Conservation (phyloP, 2,113 vertebrate species). For the Maccullochella peelii region DNA sequence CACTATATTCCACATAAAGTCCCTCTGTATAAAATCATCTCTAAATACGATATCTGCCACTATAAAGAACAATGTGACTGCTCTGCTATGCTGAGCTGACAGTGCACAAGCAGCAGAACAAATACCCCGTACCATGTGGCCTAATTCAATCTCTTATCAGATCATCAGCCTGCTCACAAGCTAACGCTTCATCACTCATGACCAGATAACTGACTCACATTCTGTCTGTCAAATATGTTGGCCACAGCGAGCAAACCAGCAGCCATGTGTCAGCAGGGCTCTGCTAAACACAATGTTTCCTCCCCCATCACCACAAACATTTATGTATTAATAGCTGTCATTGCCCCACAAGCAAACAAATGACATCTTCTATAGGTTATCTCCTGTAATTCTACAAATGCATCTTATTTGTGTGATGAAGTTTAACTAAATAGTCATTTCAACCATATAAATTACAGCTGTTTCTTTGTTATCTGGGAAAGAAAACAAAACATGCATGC, state of each 20-base stretch:
- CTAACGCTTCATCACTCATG: slow-evolving; percentile 72
- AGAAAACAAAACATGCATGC: not conserved
- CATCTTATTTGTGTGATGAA: not conserved
- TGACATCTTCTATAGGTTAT: not conserved
- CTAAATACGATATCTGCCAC: not conserved
- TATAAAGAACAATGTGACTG: not conserved
- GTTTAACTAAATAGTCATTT: not conserved
- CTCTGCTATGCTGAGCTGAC: slow-evolving; percentile 6
- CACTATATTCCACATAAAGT: not conserved
- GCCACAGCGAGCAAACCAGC: slow-evolving; percentile 40
- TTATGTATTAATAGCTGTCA: slow-evolving; percentile 2
- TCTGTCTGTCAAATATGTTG: slow-evolving; percentile 67
- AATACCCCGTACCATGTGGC: slow-evolving; percentile 33
- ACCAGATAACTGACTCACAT: slow-evolving; percentile 62
- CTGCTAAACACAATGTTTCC: slow-evolving; percentile 21
- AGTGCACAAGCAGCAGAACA: slow-evolving; percentile 23
- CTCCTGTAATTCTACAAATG: not conserved
- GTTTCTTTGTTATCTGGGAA: not conserved
- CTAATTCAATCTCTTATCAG: slow-evolving; percentile 77
- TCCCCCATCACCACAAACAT: not conserved
- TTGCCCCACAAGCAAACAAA: not conserved
- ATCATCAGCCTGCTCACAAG: slow-evolving; percentile 44
- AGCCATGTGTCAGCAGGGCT: slow-evolving; percentile 43
- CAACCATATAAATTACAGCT: not conserved
- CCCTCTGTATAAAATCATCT: not conserved